Evolutionary conservation across 2,888 invertebrate genomes (phyloP).

Genomic region (Ypsolopha sequella): DNA sequence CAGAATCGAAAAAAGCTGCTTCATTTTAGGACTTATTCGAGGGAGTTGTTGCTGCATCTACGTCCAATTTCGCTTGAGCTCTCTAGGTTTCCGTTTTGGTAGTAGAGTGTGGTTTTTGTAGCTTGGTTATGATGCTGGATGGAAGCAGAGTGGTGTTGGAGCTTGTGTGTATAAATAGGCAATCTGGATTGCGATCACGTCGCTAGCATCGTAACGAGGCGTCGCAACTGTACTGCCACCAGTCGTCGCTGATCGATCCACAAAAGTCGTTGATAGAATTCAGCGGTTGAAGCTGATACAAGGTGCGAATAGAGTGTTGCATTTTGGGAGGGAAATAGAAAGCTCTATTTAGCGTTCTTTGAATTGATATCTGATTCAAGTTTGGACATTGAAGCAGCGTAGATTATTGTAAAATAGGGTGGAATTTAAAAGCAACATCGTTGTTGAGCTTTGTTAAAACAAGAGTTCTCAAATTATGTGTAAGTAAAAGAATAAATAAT

Average conservation of each 20-base stretch:
- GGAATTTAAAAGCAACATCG: no score
- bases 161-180: constrained; percentile 63
- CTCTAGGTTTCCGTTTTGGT: constrained; percentile 7
- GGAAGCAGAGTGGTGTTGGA: constrained; percentile 34
- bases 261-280: constrained; percentile 32
- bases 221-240: constrained; percentile 37
- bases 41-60: constrained; percentile 23
- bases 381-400: no score
- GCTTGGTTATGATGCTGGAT: constrained; percentile 26
- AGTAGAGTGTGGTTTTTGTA: constrained; percentile 17
- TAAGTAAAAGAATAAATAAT: no score
- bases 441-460: no score
- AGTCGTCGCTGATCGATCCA: constrained; percentile 35
- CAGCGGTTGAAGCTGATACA: constrained; percentile 16
- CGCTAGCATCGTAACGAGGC: constrained; percentile 46
- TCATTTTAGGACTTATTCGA: constrained; percentile 21
- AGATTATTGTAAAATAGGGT: no score
- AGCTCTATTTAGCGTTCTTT: background rate
- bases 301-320: background rate
- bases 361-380: no score
- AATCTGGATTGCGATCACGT: constrained; percentile 64
- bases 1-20: constrained; percentile 38
- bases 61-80: constrained; percentile 22
- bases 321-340: background rate
- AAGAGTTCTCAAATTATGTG: no score